Evolutionary conservation across 2,888 invertebrate genomes (phyloP), one percentile per base, ranked within the genome.

Genomic region (Macaria notata): DNA sequence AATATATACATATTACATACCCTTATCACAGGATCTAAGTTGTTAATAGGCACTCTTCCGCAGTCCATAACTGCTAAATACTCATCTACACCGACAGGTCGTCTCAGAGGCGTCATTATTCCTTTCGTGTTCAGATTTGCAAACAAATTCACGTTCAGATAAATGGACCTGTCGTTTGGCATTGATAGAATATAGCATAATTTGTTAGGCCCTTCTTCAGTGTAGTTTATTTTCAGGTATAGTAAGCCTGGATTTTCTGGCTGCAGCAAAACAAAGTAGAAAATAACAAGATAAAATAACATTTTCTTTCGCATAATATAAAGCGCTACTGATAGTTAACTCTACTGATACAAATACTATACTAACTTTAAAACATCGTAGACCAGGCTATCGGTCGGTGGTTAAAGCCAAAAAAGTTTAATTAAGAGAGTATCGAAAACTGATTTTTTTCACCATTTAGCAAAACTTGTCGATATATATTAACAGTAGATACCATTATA

Each of bases 21-120:
- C 72, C 91, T 76, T 65, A 90, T 86, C 33, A 90, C 89, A 3
- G 89, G 86, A 76, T 91, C 89, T 62, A 91, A 76, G 67, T 91
- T 91, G 65, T 91, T 91, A 9, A 91, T 90, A 38, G 89, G 88
- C 29, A 90, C 90, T 73, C 75, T 80, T 41, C 92, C 91, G 70
- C 91, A 90, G 56, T 90, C 82, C 61, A 90, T 61, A 30, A 82
- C 75, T 3, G 86, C 79, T 30, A 90, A 70, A 67, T 82, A 86
- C 0, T 83, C 76, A 0, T 69, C 59, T 4, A 63, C 49, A 1
- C 65, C 68, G 0, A 78, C 54, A 9, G 73, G 73, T 9, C 87
- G 79, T 36, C 86, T 75, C 44, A 90, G 66, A n/a, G 91, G 81
- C 5, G 78, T 77, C 47, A 91, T 66, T 41, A 83, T 67, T 2